These are phyloP conservation scores for Diorhabda sublineata DNA, from an alignment of 1,140 invertebrate species.

Conservation along the genomic window DNA sequence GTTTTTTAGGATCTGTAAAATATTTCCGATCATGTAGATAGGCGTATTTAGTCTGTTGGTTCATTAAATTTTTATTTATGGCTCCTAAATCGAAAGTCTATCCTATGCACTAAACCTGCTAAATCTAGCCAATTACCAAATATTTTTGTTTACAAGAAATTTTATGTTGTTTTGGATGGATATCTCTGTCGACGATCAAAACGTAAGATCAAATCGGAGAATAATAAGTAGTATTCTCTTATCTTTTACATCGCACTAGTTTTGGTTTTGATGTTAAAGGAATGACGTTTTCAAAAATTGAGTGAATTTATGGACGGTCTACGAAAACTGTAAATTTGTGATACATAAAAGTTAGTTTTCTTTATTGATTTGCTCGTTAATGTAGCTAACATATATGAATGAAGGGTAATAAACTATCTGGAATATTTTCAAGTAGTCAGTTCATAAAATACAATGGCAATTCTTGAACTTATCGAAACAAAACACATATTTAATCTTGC, in stretches of 20 bases:
- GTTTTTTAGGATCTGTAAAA: background rate
- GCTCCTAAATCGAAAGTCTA: background rate
- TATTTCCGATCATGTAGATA: slow-evolving; percentile 2
- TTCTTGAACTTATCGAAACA: too few relatives aligned
- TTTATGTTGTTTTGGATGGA: background rate
- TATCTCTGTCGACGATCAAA: background rate
- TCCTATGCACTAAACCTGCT: background rate
- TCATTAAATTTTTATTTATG: slow-evolving; percentile 3
- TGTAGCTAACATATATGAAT: too few relatives aligned
- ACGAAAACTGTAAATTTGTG: too few relatives aligned
- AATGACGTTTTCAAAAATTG: background rate
- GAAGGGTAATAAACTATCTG: too few relatives aligned
- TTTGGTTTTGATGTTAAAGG: background rate
- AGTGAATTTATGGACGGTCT: background rate
- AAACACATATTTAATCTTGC: too few relatives aligned
- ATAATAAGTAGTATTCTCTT: slow-evolving; percentile 1
- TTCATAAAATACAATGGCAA: too few relatives aligned
- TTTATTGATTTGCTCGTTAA: too few relatives aligned
- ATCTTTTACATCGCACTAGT: background rate
- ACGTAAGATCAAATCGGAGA: background rate
- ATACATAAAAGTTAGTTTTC: too few relatives aligned
- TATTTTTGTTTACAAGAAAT: slow-evolving; percentile 1
- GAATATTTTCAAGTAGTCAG: too few relatives aligned
- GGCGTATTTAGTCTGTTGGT: background rate
- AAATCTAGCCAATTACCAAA: slow-evolving; percentile 2